A percentile compares a stretch with the other conserved stretches of the same genome.
These are phyloP conservation scores for Plebejus anna DNA, from an alignment of 2,888 invertebrate genomes.

Conservation along the genomic window DNA sequence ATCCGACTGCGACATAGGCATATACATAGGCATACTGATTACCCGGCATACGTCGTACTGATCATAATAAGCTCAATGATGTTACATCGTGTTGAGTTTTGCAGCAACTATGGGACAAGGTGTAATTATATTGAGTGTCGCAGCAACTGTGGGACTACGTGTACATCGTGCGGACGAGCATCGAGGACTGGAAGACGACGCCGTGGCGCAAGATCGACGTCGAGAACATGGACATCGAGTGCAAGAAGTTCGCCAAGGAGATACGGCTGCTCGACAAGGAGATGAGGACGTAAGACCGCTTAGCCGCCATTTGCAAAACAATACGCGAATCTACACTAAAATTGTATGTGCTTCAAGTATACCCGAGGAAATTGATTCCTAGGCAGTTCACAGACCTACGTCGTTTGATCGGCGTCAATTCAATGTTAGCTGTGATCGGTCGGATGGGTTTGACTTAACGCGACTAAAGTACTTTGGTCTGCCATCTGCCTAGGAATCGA, in stretches of 20 bases:
- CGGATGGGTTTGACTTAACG: too few relatives aligned
- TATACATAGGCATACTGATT: too few relatives aligned
- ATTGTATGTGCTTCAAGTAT: too few relatives aligned
- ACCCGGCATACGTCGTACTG: too few relatives aligned
- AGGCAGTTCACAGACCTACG: too few relatives aligned
- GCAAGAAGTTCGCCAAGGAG: slow-evolving; percentile 98
- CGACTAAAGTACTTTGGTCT: too few relatives aligned
- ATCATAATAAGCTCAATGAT: too few relatives aligned
- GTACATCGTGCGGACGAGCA: slow-evolving; percentile 92
- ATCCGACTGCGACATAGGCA: too few relatives aligned
- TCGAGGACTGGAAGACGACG: slow-evolving; percentile 98
- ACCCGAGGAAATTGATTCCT: too few relatives aligned
- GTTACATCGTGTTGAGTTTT: slow-evolving; percentile 31
- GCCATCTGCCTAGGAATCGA: too few relatives aligned
- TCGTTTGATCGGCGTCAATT: too few relatives aligned
- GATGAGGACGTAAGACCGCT: slow-evolving; percentile 83
- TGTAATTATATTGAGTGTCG: slow-evolving; percentile 59
- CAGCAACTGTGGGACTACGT: slow-evolving; percentile 98
- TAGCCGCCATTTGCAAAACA: background rate
- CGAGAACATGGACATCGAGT: slow-evolving; percentile 99
- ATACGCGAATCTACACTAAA: background rate
- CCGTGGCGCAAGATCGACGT: slow-evolving; percentile 98
- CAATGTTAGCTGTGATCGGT: too few relatives aligned
- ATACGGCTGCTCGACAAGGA: slow-evolving; percentile 95
- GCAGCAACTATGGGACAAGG: slow-evolving; percentile 97